Percentiles rank a stretch among this genome's conserved stretches.
Evolutionary conservation across 2,113 vertebrate genomes (phyloP).

Genomic region (Caranx ignobilis): DNA sequence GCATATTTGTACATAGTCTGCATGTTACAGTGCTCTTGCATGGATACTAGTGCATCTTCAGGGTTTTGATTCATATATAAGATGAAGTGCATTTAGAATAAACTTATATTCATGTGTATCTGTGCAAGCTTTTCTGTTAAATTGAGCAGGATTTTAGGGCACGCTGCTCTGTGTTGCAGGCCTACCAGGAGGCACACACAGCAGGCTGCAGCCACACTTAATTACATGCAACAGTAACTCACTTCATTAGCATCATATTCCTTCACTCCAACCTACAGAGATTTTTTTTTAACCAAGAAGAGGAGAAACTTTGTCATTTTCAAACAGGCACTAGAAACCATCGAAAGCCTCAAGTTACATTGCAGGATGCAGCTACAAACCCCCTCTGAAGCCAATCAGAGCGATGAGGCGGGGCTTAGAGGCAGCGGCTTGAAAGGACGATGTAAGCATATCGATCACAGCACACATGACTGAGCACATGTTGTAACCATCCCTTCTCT

Average conservation of each 20-base stretch:
- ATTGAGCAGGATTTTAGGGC: conserved; percentile 31
- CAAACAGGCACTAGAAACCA: conserved; percentile 36
- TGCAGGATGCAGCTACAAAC: conserved; percentile 53
- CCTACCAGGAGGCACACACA: conserved; percentile 71
- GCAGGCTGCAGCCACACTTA: conserved; percentile 73
- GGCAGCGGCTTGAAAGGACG: conserved; percentile 67
- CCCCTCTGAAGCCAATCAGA: conserved; percentile 59
- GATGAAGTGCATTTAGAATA: conserved; percentile 13
- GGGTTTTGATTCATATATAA: conserved; percentile 6
- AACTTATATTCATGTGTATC: conserved; percentile 4
- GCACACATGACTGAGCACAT: conserved; percentile 78
- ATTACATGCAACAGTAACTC: conserved; percentile 79
- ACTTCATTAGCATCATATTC: conserved; percentile 70
- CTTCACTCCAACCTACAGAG: conserved; percentile 67
- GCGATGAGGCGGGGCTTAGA: conserved; percentile 49
- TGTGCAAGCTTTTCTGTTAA: conserved; percentile 4
- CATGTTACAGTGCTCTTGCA: conserved; percentile 36
- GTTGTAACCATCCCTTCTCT: conserved; percentile 55
- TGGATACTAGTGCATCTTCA: conserved; percentile 3
- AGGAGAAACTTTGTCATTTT: conserved; percentile 40
- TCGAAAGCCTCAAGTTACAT: conserved; percentile 40
- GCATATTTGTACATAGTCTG: conserved; percentile 59
- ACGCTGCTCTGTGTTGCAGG: conserved; percentile 50
- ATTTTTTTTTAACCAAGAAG: conserved; percentile 35
- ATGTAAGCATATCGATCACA: conserved; percentile 71